Evolutionary conservation across 2,888 invertebrate genomes (phyloP), one percentile per base, ranked within the genome.

Genomic region (Plagiodera versicolora): DNA sequence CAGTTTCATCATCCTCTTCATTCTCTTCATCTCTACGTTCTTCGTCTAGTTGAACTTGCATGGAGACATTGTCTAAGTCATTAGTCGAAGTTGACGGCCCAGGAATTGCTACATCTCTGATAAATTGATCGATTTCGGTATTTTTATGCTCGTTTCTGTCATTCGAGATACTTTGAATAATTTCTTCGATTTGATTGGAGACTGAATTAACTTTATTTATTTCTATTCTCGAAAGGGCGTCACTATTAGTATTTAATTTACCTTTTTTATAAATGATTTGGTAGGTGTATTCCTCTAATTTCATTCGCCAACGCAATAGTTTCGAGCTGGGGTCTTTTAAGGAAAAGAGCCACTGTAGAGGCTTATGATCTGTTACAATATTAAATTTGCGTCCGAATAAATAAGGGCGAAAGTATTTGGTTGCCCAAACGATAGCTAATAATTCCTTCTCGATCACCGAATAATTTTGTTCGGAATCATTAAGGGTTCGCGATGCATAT

Each of bases 361-460:
- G n/a, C n/a, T n/a, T n/a, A n/a, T n/a, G n/a, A n/a, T n/a, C n/a
- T n/a, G n/a, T n/a, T n/a, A n/a, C n/a, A 39, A 63, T 51, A n/a
- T 47, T 51, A 44, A 66, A 58, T 50, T 58, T 63, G 14, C 49
- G 20, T 39, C 61, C 60, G 47, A 53, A 65, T 14, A 69, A 20
- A 35, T 70, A 69, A 0, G 67, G 65, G 11, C 68, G 32, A 32
- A 69, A 68, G 32, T 66, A 54, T 52, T 70, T 66, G 1, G 50
- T 53, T 9, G 65, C 53, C 66, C 66, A 70, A 4, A 68, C 60
- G n/a, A 67, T 64, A 0, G 66, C 61, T 48, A 67, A 35, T n/a
- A 67, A 39, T 64, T 71, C 70, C 28, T 60, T 70, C 58, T 69
- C 69, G n/a, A 67, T 71, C 8, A 57, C 61, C 45, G 55, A 64